Conservation (phyloP, 2,797 vertebrate species). For the Oophaga sylvatica region DNA sequence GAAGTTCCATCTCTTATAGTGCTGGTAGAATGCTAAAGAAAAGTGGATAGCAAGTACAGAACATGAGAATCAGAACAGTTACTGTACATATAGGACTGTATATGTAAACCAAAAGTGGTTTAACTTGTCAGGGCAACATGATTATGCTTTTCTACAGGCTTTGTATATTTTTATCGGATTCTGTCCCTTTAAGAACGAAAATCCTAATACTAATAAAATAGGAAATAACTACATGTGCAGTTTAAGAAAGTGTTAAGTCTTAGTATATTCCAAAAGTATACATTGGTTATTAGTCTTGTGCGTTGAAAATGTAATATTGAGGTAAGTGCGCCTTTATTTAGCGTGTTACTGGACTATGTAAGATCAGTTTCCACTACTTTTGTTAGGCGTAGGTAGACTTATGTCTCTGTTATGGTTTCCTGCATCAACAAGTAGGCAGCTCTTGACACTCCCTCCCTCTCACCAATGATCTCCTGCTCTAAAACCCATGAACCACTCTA, state of each 20-base stretch:
- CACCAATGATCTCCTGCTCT: slow-evolving; percentile 58
- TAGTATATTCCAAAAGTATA: background rate
- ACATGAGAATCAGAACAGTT: too few species aligned
- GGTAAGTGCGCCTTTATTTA: background rate
- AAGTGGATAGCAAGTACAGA: too few species aligned
- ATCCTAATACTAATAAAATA: background rate
- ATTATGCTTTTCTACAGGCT: too few species aligned
- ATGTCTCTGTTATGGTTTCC: slow-evolving; percentile 50
- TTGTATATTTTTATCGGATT: background rate
- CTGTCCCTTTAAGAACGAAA: background rate
- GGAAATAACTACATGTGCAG: background rate
- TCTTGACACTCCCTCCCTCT: slow-evolving; percentile 52
- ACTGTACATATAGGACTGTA: too few species aligned
- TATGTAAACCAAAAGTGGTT: too few species aligned
- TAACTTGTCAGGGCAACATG: too few species aligned
- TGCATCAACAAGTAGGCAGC: slow-evolving; percentile 59
- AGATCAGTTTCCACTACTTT: slow-evolving; percentile 13
- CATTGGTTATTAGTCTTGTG: background rate
- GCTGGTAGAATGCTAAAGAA: too few species aligned
- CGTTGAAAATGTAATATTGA: background rate
- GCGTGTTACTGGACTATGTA: background rate
- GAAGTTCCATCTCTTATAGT: too few species aligned
- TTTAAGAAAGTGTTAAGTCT: background rate
- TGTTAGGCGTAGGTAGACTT: slow-evolving; percentile 25
- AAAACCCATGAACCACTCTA: slow-evolving; percentile 51